Evolutionary conservation across 2,797 vertebrate genomes (phyloP), one percentile per base, ranked within the genome.

Genomic region (Semotilus atromaculatus): DNA sequence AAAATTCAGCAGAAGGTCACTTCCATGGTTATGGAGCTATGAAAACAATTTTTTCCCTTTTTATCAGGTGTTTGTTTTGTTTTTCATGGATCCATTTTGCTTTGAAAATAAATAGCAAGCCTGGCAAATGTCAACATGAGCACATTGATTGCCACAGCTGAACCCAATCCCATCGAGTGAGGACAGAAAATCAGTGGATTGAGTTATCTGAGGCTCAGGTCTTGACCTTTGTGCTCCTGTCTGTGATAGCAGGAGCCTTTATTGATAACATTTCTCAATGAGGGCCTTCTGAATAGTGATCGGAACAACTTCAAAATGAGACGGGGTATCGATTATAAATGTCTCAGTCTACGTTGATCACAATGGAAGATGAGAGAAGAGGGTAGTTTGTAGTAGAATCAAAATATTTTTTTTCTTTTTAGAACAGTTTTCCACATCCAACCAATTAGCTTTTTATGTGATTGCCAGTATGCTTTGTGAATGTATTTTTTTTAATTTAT

Each of bases 121-220:
- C 75, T 36, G 89, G 82, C 75, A 93, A 93, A 94, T 93, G 92
- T 93, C 93, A 95, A 73, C 85, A 88, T 89, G 86, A 85, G 85
- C 85, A 89, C 90, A 92, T 91, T 90, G 89, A 93, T 87, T 90
- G 86, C 60, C 51, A 67, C 45, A 55, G 76, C 76, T 83, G 62
- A 85, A 80, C 74, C 76, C 85, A 76, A 72, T 87, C 62, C 67
- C 68, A 82, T 70, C 70, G 75, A 64, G 81, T 73, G 58, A 60
- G 80, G 79, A 86, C 71, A 77, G 62, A 38, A 73, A 81, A 70
- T 76, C 80, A 67, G 73, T 70, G 79, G 18, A 77, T 77, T 72
- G 83, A 85, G 76, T 79, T 79, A 72, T 79, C 74, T 62, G 67
- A 80, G 67, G 67, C 67, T 80, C 55, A 21, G 83, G 83, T 85